A percentile compares a stretch with the other conserved stretches of the same genome.
phyloP scores from a whole-genome alignment of 2,888 invertebrate genomes.

The Drosophila flavopinicola region DNA sequence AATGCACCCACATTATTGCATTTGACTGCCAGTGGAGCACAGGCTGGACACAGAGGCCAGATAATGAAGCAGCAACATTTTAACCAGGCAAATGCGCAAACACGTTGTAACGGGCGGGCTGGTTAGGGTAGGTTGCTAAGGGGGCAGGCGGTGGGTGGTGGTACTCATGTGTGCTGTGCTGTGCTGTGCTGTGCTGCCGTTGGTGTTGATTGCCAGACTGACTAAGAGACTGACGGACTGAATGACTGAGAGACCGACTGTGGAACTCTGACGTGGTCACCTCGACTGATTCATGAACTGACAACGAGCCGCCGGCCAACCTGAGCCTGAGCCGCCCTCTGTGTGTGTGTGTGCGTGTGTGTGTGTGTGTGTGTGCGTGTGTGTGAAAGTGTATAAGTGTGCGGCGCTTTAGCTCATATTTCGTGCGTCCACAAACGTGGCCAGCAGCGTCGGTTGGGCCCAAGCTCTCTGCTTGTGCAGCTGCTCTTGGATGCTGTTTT shows the following conservation, averaged over 20 bases:
- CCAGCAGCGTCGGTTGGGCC: conserved; percentile 22
- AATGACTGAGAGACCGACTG: conserved; percentile 38
- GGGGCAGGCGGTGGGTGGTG: neutral
- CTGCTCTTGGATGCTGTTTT: conserved; percentile 63
- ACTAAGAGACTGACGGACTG: conserved; percentile 14
- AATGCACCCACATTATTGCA: conserved; percentile 68
- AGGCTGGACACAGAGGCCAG: conserved; percentile 55
- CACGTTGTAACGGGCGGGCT: conserved; percentile 20
- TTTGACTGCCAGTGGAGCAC: conserved; percentile 38
- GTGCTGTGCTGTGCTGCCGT: conserved; percentile 21
- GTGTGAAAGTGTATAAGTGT: conserved; percentile 18
- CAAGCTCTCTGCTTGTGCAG: conserved; percentile 46
- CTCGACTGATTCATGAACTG: conserved; percentile 74
- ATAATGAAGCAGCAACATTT: conserved; percentile 79
- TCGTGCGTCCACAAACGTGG: conserved; percentile 70
- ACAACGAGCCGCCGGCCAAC: conserved; percentile 66
- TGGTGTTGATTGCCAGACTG: conserved; percentile 63
- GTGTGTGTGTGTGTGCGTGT: conserved; percentile 3
- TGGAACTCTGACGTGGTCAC: conserved; percentile 50
- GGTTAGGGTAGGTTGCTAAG: too few species aligned
- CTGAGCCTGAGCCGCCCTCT: conserved; percentile 54
- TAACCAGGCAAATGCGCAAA: conserved; percentile 75
- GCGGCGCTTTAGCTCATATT: conserved; percentile 67
- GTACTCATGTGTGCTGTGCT: conserved; percentile 13
- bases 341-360: neutral